Evolutionary conservation across 1,140 invertebrate species (phyloP), one percentile per base, ranked within the genome.

Genomic region (Drosophila takahashii): DNA sequence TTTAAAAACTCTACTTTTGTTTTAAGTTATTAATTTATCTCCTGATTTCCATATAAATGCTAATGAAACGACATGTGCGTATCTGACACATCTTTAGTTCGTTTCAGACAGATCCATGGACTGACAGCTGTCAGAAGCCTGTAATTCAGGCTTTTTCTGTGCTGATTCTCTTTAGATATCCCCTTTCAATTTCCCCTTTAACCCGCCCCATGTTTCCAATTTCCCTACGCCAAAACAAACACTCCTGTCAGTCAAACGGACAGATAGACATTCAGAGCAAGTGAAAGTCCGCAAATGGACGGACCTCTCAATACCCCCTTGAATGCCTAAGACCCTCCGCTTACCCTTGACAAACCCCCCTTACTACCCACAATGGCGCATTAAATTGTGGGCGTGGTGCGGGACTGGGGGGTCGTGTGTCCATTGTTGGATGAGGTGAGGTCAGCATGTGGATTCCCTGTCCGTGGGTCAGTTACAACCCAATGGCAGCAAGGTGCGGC

Each of bases 41-140:
- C 57, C 13, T 10, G 4, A n/a, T 7, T 27, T 16, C n/a, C n/a
- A 34, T 32, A 3, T 44, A 32, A 60, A 64, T 26, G 53, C 10
- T 59, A 44, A 44, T 64, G 18, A 44, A 32, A 5, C 18, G 13
- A n/a, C 11, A 10, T 18, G 42, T 37, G n/a, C 29, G n/a, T 15
- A 18, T 44, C 45, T 42, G 59, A 27, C 34, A 50, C 16, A 9
- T 52, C 36, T 44, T n/a, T 27, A 11, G 29, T 29, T 36, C 45
- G 32, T 34, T 64, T 51, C 16, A 34, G 26, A 34, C 15, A 4
- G 5, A 51, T 26, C 36, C 64, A 67, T 65, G 9, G 59, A 65
- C 36, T 36, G 64, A 65, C 64, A 65, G 64, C 64, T 67, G 64
- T 42, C 64, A 52, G 45, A 42, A 62, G 57, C 44, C 58, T n/a